These are phyloP conservation scores for Coenonympha glycerion DNA, from an alignment of 2,888 invertebrate species.

Conservation along the genomic window DNA sequence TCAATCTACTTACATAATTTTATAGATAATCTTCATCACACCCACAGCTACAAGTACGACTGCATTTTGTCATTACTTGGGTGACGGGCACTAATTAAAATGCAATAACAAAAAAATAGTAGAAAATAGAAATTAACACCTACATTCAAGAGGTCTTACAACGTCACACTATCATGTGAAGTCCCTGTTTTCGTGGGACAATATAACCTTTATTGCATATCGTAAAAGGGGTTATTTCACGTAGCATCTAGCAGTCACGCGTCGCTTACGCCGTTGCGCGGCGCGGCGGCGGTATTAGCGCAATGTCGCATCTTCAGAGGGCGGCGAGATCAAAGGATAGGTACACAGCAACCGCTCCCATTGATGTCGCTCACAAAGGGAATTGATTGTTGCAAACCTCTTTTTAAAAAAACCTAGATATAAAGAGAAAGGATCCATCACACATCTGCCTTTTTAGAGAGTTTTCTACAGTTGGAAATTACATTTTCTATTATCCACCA, in stretches of 20 bases:
- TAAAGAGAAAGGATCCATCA: constrained; percentile 57
- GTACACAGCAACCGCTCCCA: constrained; percentile 73
- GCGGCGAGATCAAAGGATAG: constrained; percentile 75
- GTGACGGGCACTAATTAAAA: too few species aligned
- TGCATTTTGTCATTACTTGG: too few species aligned
- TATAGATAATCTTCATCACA: too few species aligned
- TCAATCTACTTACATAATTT: too few species aligned
- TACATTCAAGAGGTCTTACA: not conserved
- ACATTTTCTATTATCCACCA: not conserved
- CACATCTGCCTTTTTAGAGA: constrained; percentile 50
- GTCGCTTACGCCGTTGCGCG: constrained; percentile 52
- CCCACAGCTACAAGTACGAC: too few species aligned
- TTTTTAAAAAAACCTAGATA: constrained; percentile 50
- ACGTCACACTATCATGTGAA: not conserved
- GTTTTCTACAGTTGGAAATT: not conserved
- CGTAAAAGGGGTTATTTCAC: constrained; percentile 15
- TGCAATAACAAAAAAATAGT: too few species aligned
- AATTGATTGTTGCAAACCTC: constrained; percentile 75
- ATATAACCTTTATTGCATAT: constrained; percentile 10
- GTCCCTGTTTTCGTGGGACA: not conserved
- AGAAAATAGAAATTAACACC: not conserved
- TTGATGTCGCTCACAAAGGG: constrained; percentile 75
- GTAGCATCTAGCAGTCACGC: constrained; percentile 22
- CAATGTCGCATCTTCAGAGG: constrained; percentile 73
- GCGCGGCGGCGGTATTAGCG: constrained; percentile 63